A percentile compares a stretch with the other conserved stretches of the same genome.
Conservation (phyloP, 1,140 invertebrate genomes). For the Drosophila ogumai region DNA sequence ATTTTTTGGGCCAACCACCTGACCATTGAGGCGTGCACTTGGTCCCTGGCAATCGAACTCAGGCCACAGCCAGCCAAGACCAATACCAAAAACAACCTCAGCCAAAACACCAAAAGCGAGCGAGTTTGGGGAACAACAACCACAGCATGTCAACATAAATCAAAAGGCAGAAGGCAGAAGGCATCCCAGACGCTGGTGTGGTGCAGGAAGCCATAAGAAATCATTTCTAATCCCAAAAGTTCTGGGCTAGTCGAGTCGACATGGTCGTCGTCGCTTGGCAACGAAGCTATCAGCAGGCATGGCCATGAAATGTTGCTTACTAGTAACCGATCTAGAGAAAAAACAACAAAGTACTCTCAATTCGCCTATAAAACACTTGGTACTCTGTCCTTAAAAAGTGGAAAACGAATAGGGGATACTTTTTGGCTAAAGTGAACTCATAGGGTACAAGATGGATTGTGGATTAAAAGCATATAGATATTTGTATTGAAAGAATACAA, state of each 20-base stretch:
- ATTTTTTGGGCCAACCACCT: constrained; percentile 65
- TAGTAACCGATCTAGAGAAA: constrained; percentile 56
- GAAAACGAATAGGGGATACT: background rate
- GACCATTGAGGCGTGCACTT: constrained; percentile 78
- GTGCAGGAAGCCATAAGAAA: constrained; percentile 69
- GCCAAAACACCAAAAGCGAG: constrained; percentile 27
- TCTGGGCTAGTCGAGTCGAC: constrained; percentile 49
- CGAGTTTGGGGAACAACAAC: constrained; percentile 34
- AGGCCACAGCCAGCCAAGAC: constrained; percentile 34
- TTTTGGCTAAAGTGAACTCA: background rate
- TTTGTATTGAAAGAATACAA: background rate
- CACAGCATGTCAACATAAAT: constrained; percentile 83
- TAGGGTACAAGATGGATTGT: background rate
- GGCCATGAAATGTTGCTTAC: constrained; percentile 54
- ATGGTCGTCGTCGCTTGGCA: constrained; percentile 37
- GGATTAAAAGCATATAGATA: background rate
- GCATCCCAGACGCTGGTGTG: constrained; percentile 38
- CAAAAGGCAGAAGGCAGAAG: constrained; percentile 70
- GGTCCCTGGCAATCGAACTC: constrained; percentile 67
- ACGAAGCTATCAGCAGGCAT: constrained; percentile 66
- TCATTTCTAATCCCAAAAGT: constrained; percentile 82
- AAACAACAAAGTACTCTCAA: background rate
- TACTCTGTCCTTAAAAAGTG: background rate
- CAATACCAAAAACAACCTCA: constrained; percentile 35
- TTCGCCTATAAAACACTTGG: constrained; percentile 6